Evolutionary conservation across 2,113 vertebrate genomes (phyloP).

Genomic region (Camelus dromedarius): DNA sequence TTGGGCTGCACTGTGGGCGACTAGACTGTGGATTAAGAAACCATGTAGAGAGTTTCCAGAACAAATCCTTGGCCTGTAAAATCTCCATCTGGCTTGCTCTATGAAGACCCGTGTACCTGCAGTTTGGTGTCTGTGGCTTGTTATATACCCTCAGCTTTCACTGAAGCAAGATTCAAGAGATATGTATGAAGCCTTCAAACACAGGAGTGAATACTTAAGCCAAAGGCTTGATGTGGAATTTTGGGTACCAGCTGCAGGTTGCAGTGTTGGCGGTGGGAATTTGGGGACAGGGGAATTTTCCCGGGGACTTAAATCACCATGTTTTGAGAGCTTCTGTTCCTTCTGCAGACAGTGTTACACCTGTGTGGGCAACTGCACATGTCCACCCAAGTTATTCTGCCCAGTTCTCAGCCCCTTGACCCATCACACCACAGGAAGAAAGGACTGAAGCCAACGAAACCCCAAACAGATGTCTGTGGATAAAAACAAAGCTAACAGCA

Average conservation of each 20-base stretch:
- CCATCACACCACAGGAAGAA: conserved; percentile 49
- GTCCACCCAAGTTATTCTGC: not conserved
- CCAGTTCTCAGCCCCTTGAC: not conserved
- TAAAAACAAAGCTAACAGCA: conserved; percentile 48
- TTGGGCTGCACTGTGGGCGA: conserved; percentile 36
- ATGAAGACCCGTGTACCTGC: not conserved
- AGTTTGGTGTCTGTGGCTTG: not conserved
- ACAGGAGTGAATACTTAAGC: not conserved
- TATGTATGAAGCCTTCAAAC: conserved; percentile 11
- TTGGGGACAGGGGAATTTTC: not conserved
- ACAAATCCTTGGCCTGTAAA: conserved; percentile 41
- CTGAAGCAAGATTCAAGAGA: conserved; percentile 10
- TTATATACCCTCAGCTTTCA: not conserved
- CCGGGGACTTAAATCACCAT: conserved; percentile 15
- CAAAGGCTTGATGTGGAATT: conserved; percentile 2
- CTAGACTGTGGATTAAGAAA: conserved; percentile 43
- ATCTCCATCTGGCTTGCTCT: not conserved
- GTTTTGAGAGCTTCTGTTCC: not conserved
- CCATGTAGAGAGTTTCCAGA: not conserved
- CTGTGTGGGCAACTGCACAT: not conserved
- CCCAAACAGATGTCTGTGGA: conserved; percentile 61
- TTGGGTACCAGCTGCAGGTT: conserved; percentile 57
- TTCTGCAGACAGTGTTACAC: not conserved
- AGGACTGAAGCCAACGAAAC: conserved; percentile 52
- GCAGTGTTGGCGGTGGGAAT: not conserved